A percentile compares a stretch with the other conserved stretches of the same genome.
phyloP scores from a whole-genome alignment of 1,140 invertebrate species.

The Melipona quadrifasciata region DNA sequence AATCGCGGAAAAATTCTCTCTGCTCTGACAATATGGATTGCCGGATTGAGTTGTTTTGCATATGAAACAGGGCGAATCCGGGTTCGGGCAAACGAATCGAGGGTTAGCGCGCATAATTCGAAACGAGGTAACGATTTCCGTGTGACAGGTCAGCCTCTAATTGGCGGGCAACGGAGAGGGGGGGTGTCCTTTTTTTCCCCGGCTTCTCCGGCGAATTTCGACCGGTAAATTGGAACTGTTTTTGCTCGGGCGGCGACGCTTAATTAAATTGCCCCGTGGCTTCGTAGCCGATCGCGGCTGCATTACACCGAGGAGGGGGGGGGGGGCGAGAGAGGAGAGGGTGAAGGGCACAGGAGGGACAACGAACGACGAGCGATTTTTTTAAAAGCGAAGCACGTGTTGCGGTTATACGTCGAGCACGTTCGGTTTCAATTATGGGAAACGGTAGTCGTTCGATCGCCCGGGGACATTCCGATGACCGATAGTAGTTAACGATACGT shows the following conservation, averaged over 20 bases:
- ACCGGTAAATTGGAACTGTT: constrained; percentile 62
- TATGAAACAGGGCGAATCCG: background rate
- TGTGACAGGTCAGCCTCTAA: constrained; percentile 19
- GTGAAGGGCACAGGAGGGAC: background rate
- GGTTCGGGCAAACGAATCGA: background rate
- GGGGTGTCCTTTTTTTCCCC: background rate
- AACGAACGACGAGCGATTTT: constrained; percentile 40
- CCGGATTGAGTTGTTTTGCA: too few species aligned
- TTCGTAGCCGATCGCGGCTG: constrained; percentile 1
- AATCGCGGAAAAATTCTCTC: too few species aligned
- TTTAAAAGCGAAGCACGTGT: constrained; percentile 55
- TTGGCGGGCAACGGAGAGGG: constrained; percentile 26
- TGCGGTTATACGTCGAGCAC: constrained; percentile 35
- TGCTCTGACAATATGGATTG: too few species aligned
- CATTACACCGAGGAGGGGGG: background rate
- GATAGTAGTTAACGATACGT: constrained; percentile 42
- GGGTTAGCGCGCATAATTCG: background rate
- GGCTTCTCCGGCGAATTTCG: constrained; percentile 53
- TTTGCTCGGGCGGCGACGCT: constrained; percentile 44
- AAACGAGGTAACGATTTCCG: background rate
- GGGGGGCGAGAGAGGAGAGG: too few species aligned
- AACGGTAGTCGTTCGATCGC: constrained; percentile 20
- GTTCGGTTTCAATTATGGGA: constrained; percentile 61
- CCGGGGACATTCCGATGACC: constrained; percentile 20
- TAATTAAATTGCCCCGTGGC: constrained; percentile 62